These are phyloP conservation scores for Caretta caretta DNA, from an alignment of 2,113 vertebrate genomes.

Conservation along the genomic window DNA sequence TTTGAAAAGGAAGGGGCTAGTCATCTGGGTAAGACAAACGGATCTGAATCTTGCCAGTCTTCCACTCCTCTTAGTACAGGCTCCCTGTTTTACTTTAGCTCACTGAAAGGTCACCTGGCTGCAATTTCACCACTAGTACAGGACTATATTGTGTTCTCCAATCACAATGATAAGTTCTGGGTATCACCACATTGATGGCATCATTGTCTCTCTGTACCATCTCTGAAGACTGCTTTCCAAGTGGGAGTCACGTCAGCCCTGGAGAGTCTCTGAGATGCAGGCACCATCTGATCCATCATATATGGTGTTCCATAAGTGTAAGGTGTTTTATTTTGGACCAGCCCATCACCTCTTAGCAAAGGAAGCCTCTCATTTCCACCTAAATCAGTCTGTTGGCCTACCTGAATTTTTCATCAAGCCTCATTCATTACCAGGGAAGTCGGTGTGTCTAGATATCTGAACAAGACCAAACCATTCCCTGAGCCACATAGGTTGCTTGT, in stretches of 20 bases:
- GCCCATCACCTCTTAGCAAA: not conserved
- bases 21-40: not conserved
- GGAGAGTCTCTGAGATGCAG: not conserved
- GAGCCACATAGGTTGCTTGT: not conserved
- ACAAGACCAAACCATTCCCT: not conserved
- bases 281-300: not conserved
- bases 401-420: not conserved
- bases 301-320: not conserved
- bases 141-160: not conserved
- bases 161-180: not conserved
- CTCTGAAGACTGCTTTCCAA: accelerated
- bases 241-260: not conserved
- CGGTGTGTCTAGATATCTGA: not conserved
- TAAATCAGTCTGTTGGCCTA: not conserved
- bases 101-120: not conserved
- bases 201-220: not conserved
- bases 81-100: not conserved
- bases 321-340: not conserved
- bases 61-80: accelerated
- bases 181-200: not conserved
- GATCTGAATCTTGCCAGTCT: not conserved
- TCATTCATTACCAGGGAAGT: not conserved
- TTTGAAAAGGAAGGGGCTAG: not conserved
- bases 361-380: not conserved
- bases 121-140: not conserved